Evolutionary conservation across 92 coral and sea anemone genomes (phyloP), one percentile per base, ranked within the genome.

Genomic region (Phymanthus crucifer): DNA sequence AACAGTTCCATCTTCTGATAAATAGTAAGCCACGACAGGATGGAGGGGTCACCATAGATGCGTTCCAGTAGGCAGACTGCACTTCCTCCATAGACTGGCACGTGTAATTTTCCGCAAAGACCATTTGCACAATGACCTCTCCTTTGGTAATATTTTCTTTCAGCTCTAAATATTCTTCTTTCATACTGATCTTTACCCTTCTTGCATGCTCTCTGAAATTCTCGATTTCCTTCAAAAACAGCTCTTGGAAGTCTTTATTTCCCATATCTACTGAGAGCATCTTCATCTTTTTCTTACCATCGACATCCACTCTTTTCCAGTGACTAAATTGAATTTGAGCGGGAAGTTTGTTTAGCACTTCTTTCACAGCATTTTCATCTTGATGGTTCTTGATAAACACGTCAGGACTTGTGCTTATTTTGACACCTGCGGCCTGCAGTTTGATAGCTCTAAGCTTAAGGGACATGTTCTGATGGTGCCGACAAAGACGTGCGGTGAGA

Each of bases 51-150:
- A 78, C 87, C 84, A 75, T 46, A 1, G 77, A 5, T 9, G 86
- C 80, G 38, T 88, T 84, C 83, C 91, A 88, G 79, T 79, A 58
- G n/a, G 88, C 91, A 23, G 91, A 88, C 71, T 88, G 86, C 1
- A 88, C 80, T 33, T 88, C 88, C 26, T 84, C 78, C 0, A 56
- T 11, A 5, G 45, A 38, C 10, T 38, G 10, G 66, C 70, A 78
- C 24, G 84, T 19, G 79, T 84, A 77, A 16, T 78, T 88, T 37
- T 87, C 79, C 9, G 77, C 77, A 45, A 72, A 72, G 26, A 38
- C 77, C 77, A 72, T 72, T 17, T 72, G 77, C 4, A 87, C 48
- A 61, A 82, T 77, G 4, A 31, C 80, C 24, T 82, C 75, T 68
- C 37, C 76, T 14, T 27, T 75, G 0, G 91, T 79, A n/a, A 84